A percentile compares a stretch with the other conserved stretches of the same genome.
phyloP scores from a whole-genome alignment of 2,113 vertebrate genomes.

The Alexandromys fortis region DNA sequence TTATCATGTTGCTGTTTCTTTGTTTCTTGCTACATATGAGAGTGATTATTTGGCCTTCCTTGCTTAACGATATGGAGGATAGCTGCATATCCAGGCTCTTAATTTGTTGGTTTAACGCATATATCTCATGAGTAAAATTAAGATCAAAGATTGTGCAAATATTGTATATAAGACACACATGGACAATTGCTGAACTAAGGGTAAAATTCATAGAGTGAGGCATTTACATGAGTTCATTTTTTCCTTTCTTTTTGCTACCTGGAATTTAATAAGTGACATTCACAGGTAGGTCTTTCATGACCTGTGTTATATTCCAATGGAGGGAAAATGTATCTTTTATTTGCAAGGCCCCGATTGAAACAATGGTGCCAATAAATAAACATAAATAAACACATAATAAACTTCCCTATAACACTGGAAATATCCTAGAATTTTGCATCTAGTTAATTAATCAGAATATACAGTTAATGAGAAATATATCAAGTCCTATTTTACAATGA shows the following conservation, averaged over 20 bases:
- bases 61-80: neutral
- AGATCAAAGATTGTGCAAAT: neutral
- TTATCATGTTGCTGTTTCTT: neutral
- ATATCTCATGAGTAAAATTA: neutral
- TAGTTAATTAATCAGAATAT: neutral
- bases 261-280: neutral
- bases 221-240: neutral
- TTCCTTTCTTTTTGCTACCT: neutral
- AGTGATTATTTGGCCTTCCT: neutral
- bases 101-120: neutral
- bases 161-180: neutral
- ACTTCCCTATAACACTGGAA: no score
- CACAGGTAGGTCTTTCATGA: neutral
- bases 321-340: neutral
- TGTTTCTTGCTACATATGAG: neutral
- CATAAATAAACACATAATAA: neutral
- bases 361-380: neutral
- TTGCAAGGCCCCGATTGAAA: no score
- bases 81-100: neutral
- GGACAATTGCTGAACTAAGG: neutral
- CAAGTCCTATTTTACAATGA: neutral
- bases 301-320: neutral
- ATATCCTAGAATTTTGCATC: neutral
- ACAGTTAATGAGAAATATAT: neutral
- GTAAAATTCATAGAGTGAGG: neutral